Evolutionary conservation across 1,140 invertebrate species (phyloP).

Genomic region (Drosophila ambigua): DNA sequence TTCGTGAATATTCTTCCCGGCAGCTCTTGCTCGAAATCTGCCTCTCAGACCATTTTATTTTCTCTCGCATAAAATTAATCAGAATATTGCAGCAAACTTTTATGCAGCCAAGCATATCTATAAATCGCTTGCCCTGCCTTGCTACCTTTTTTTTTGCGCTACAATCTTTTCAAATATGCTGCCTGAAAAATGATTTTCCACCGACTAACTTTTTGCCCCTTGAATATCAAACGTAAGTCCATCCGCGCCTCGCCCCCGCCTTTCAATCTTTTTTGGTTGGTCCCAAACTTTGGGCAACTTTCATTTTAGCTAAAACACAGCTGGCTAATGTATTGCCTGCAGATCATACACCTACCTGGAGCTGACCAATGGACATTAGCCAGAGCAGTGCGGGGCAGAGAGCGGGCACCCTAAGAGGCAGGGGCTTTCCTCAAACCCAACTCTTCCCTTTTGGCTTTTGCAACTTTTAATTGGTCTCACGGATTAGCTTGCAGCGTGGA

Average conservation of each 20-base stretch:
- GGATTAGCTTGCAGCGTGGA: conserved; percentile 44
- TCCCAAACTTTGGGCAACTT: conserved; percentile 23
- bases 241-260: conserved; percentile 13
- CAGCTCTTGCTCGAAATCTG: too few species aligned
- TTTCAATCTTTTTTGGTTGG: conserved; percentile 16
- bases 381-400: background rate
- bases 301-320: conserved; percentile 38
- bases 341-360: conserved; percentile 7
- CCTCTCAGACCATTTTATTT: too few species aligned
- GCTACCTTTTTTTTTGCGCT: too few species aligned
- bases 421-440: background rate
- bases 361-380: conserved; percentile 35
- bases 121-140: too few species aligned
- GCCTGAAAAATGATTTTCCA: conserved; percentile 30
- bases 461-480: conserved; percentile 76
- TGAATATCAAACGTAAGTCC: conserved; percentile 30
- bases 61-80: too few species aligned
- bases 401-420: background rate
- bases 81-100: too few species aligned
- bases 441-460: conserved; percentile 6
- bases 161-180: conserved; percentile 33
- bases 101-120: too few species aligned
- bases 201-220: conserved; percentile 35
- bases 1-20: too few species aligned
- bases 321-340: conserved; percentile 43